These are phyloP conservation scores for Xylocampa areola DNA, from an alignment of 2,888 invertebrate species.

Conservation along the genomic window DNA sequence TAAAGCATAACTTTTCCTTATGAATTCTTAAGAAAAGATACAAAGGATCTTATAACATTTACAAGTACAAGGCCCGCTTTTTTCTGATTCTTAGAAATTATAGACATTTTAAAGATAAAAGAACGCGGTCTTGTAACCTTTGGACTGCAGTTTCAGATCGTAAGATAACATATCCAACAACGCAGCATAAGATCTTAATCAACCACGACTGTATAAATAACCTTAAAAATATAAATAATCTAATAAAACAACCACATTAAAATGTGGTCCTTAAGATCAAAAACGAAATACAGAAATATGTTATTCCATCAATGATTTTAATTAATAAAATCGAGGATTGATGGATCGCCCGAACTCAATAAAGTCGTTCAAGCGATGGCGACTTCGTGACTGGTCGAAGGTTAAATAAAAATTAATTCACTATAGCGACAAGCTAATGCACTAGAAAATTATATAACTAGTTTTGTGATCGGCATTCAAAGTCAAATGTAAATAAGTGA, in stretches of 20 bases:
- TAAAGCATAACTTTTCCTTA: constrained; percentile 14
- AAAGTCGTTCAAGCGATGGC: constrained; percentile 51
- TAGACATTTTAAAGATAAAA: constrained; percentile 6
- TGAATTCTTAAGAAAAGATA: constrained; percentile 15
- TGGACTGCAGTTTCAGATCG: constrained; percentile 27
- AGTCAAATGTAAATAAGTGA: constrained; percentile 69
- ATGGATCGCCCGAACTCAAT: constrained; percentile 41
- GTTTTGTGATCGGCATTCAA: constrained; percentile 67
- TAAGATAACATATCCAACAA: constrained; percentile 29
- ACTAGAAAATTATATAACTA: constrained; percentile 64
- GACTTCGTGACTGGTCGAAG: constrained; percentile 73
- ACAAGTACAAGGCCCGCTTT: constrained; percentile 14
- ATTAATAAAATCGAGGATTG: constrained; percentile 12
- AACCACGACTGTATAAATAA: constrained; percentile 24
- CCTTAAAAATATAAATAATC: constrained; percentile 16
- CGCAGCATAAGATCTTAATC: constrained; percentile 28
- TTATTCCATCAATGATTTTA: constrained; percentile 2
- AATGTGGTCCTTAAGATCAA: constrained; percentile 8
- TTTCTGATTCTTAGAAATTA: constrained; percentile 23
- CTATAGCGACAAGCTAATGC: constrained; percentile 64
- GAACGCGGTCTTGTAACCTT: constrained; percentile 2
- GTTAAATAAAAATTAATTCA: constrained; percentile 71
- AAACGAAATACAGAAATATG: constrained; percentile 20
- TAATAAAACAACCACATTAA: constrained; percentile 12
- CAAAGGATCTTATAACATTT: constrained; percentile 3